Evolutionary conservation across 2,113 vertebrate species (phyloP).

Genomic region (Ranitomeya variabilis): DNA sequence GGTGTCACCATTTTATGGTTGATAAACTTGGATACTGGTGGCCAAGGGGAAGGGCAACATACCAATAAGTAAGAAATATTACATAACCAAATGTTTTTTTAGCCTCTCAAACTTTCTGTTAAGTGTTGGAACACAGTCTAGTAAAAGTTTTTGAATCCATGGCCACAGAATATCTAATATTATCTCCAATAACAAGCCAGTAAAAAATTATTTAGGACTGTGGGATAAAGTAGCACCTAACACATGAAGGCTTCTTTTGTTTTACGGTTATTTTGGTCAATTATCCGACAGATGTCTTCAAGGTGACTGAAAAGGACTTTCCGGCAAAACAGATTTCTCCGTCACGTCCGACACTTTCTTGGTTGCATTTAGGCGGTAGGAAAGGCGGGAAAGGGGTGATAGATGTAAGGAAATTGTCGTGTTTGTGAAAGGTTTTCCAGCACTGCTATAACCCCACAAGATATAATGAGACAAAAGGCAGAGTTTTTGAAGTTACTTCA

Average conservation of each 20-base stretch:
- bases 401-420: background rate
- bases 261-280: background rate
- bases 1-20: background rate
- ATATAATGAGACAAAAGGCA: background rate
- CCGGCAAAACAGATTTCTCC: background rate
- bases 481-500: background rate
- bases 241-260: background rate
- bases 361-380: background rate
- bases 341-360: background rate
- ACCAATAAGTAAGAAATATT: background rate
- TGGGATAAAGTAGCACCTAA: background rate
- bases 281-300: slow-evolving; percentile 4
- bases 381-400: background rate
- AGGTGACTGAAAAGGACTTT: slow-evolving; percentile 14
- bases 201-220: background rate
- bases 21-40: background rate
- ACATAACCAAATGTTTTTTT: background rate
- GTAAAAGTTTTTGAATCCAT: background rate
- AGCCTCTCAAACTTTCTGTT: background rate
- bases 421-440: background rate
- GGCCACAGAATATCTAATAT: too few species aligned
- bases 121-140: background rate
- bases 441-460: background rate
- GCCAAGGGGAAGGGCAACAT: background rate
- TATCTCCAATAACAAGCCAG: background rate